Percentiles rank a stretch among this genome's conserved stretches.
phyloP scores from a whole-genome alignment of 1,140 invertebrate species.

The Drosophila setifemur region DNA sequence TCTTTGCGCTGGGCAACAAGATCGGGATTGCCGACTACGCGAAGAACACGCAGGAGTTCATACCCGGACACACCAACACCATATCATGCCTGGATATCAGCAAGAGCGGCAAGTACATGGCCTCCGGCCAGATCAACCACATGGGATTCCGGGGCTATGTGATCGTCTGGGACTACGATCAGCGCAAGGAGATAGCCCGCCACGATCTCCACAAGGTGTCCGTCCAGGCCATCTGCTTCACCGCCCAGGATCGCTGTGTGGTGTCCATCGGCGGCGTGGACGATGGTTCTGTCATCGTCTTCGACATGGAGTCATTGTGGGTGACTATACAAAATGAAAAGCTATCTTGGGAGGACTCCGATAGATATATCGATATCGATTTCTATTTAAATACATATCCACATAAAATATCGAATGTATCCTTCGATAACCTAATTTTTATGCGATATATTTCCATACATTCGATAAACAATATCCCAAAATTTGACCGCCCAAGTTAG shows the following conservation, averaged over 20 bases:
- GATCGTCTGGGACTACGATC: constrained; percentile 93
- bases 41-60: constrained; percentile 88
- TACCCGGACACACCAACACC: constrained; percentile 92
- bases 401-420: no score
- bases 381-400: no score
- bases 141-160: constrained; percentile 94
- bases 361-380: no score
- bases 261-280: constrained; percentile 94
- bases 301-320: constrained; percentile 86
- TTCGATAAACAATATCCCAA: no score
- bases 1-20: constrained; percentile 93
- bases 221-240: constrained; percentile 92
- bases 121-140: constrained; percentile 94
- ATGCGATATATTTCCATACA: no score
- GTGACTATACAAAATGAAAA: no score
- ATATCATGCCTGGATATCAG: constrained; percentile 92
- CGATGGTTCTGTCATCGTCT: constrained; percentile 91
- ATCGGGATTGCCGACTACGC: constrained; percentile 90
- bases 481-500: no score
- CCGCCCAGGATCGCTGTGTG: constrained; percentile 90
- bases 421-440: no score
- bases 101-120: constrained; percentile 89
- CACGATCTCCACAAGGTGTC: constrained; percentile 93
- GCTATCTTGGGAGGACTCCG: no score
- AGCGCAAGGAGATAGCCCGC: constrained; percentile 85